Conservation (phyloP, 1,140 invertebrate species). For the Pentalonia nigronervosa region DNA sequence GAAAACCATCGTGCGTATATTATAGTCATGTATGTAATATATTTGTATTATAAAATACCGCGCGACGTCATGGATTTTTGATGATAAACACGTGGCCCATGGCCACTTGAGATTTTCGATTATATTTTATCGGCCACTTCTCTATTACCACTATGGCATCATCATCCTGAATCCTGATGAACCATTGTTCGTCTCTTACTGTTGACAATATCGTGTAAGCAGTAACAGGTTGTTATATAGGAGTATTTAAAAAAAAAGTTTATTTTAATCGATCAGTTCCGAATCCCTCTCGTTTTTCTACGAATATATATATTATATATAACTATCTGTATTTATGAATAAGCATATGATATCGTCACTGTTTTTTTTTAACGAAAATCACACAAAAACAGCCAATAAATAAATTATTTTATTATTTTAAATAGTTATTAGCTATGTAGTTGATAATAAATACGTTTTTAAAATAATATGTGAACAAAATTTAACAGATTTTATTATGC, state of each 20-base stretch:
- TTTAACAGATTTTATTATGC: too few species aligned
- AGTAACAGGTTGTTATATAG: neutral
- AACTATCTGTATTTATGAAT: neutral
- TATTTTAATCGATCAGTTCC: neutral
- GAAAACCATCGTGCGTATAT: neutral
- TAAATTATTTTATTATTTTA: neutral
- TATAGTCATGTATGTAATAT: neutral
- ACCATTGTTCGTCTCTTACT: neutral
- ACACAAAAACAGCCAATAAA: neutral
- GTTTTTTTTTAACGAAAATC: neutral
- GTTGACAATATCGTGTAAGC: neutral
- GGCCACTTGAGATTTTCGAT: constrained; percentile 12
- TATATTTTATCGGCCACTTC: neutral
- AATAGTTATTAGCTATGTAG: neutral
- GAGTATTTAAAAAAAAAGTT: neutral
- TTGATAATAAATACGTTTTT: neutral
- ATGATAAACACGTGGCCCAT: neutral
- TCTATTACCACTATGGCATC: neutral
- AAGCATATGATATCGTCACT: neutral
- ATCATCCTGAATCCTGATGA: neutral
- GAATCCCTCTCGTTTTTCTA: neutral
- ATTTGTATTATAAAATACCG: neutral
- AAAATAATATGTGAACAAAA: neutral
- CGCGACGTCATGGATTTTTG: neutral
- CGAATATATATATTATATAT: neutral